Percentiles rank a stretch among this genome's conserved stretches.
Conservation (phyloP, 2,113 vertebrate species). For the Gnathonemus longibarbis region DNA sequence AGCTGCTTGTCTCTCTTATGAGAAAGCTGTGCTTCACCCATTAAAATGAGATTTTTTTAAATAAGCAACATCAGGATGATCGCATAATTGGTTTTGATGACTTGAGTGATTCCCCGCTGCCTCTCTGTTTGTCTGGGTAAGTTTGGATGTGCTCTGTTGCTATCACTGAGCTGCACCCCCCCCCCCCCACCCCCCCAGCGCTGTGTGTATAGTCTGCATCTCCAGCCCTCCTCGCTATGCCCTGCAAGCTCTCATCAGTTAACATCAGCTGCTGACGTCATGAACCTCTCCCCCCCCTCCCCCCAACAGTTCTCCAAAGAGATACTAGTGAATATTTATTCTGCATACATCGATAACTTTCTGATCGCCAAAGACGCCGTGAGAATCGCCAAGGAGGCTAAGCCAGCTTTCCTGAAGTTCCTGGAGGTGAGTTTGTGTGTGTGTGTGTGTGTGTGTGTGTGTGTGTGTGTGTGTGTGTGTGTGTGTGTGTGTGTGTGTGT, state of each 20-base stretch:
- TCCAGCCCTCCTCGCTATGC: not conserved
- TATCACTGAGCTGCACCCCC: not conserved
- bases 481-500: constrained; percentile 43
- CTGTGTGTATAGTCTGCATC: not conserved
- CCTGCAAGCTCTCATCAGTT: not conserved
- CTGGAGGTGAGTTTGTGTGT: constrained; percentile 69
- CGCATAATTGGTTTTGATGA: not conserved
- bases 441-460: not conserved
- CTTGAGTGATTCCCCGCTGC: not conserved
- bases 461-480: not conserved
- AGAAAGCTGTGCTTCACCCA: not conserved
- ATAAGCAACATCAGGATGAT: not conserved
- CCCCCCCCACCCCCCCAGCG: not conserved
- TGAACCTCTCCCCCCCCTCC: not conserved
- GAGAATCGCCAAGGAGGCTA: constrained; percentile 88
- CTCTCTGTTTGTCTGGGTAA: not conserved
- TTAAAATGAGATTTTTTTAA: not conserved
- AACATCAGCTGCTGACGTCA: not conserved
- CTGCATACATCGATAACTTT: constrained; percentile 96
- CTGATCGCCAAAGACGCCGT: constrained; percentile 96
- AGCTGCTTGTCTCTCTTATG: not conserved
- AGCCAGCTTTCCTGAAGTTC: constrained; percentile 93
- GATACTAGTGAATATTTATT: constrained; percentile 88
- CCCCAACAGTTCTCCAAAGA: constrained; percentile 88
- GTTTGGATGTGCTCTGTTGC: not conserved